Conservation (phyloP, 2,888 invertebrate species). For the Agrotis exclamationis region DNA sequence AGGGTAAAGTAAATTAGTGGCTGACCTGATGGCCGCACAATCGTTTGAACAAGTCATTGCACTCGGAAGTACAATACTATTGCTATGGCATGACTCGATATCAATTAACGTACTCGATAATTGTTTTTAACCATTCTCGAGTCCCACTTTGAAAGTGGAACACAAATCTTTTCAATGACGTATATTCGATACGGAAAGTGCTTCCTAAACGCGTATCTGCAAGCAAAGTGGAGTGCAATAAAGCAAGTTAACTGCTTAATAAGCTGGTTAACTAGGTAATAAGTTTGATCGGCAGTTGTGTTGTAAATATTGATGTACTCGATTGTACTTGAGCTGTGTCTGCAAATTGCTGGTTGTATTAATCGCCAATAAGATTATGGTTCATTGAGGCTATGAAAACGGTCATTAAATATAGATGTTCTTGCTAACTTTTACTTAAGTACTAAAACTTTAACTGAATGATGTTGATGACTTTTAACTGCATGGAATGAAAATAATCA, state of each 20-base stretch:
- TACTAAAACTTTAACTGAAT: not conserved
- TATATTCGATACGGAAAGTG: constrained; percentile 37
- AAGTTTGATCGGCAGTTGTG: constrained; percentile 5
- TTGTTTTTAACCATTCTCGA: constrained; percentile 53
- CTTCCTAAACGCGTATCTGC: constrained; percentile 6
- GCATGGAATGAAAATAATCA: not conserved
- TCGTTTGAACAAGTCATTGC: constrained; percentile 60
- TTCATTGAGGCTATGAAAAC: constrained; percentile 25
- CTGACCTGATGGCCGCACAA: constrained; percentile 59
- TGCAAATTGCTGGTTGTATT: constrained; percentile 34
- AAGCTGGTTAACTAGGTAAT: constrained; percentile 41
- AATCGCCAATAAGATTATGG: constrained; percentile 29
- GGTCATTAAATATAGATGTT: not conserved
- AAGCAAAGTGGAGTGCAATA: constrained; percentile 21
- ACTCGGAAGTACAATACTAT: constrained; percentile 61
- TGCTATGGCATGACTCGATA: constrained; percentile 54
- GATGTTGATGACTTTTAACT: not conserved
- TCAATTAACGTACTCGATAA: constrained; percentile 63
- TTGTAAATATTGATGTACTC: constrained; percentile 31
- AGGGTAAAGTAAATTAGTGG: constrained; percentile 67
- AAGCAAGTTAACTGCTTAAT: constrained; percentile 49
- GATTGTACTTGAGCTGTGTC: constrained; percentile 27
- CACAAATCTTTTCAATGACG: constrained; percentile 30
- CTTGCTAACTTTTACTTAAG: not conserved
- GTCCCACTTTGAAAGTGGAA: constrained; percentile 41